Percentiles rank a stretch among this genome's conserved stretches.
phyloP scores from a whole-genome alignment of 2,113 vertebrate genomes.

The Dinomys branickii region DNA sequence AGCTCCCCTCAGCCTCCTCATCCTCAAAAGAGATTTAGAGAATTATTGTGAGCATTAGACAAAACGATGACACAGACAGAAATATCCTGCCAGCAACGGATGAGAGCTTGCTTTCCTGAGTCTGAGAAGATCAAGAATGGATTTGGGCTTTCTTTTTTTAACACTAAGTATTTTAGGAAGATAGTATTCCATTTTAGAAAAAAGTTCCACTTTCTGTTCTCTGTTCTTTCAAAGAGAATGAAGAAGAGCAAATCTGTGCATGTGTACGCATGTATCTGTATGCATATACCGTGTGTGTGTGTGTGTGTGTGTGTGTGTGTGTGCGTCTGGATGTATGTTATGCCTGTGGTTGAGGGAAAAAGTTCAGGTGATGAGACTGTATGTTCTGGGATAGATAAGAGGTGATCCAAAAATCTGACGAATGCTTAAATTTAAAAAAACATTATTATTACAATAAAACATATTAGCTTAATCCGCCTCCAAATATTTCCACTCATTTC shows the following conservation, averaged over 20 bases:
- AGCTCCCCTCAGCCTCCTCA: background rate
- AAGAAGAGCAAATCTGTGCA: slow-evolving; percentile 1
- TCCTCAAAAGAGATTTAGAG: background rate
- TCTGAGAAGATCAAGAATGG: slow-evolving; percentile 31
- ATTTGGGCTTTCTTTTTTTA: slow-evolving; percentile 63
- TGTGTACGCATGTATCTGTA: background rate
- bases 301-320: background rate
- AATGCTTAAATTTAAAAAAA: background rate
- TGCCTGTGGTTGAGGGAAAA: background rate
- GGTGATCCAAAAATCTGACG: background rate
- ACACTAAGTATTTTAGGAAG: slow-evolving; percentile 59
- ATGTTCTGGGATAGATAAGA: background rate
- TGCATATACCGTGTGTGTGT: background rate
- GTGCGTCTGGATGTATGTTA: background rate
- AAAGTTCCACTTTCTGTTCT: slow-evolving; percentile 55
- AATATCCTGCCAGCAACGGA: background rate
- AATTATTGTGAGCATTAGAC: background rate
- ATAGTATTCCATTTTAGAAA: slow-evolving; percentile 72
- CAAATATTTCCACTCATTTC: background rate
- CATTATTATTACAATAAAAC: background rate
- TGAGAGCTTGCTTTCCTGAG: slow-evolving; percentile 40
- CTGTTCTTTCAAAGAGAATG: slow-evolving; percentile 67
- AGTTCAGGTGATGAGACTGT: background rate
- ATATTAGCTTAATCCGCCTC: background rate
- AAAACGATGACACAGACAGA: accelerated